Evolutionary conservation across 2,113 vertebrate genomes (phyloP), one percentile per base, ranked within the genome.

Genomic region (Micromys minutus): DNA sequence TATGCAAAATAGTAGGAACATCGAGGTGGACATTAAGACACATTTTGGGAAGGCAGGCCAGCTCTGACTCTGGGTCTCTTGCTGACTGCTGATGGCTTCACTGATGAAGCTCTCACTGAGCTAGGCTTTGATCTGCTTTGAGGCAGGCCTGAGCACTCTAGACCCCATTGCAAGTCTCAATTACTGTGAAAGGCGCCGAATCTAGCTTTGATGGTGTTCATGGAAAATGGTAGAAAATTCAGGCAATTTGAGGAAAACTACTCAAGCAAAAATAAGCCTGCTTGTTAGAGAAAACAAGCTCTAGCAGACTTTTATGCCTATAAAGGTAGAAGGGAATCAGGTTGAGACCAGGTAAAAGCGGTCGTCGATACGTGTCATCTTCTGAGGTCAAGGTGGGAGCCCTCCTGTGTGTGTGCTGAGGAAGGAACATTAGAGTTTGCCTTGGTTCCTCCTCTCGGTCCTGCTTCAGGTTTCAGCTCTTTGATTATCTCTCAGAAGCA

Each of bases 91-190:
- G 74, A 63, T 17, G 61, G 7, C 26, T 95, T n/a, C 57, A 1
- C 39, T 24, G 65, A 61, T 8, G 24, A 86, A 57, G 42, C n/a
- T 55, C 47, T 93, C 36, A 45, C 45, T 67, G 69, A 67, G 45
- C 59, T 85, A 87, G 22, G 85, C 89, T 96, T 96, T 96, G 91
- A 91, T 92, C 93, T 93, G 89, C 79, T 96, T 89, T 80, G 83
- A 94, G 91, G 63, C 39, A 57, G 79, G 71, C 83, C 74, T 84
- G 71, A 7, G 69, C 45, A 81, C 87, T 55, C 91, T n/a, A 15
- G 61, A 63, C 89, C 95, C 72, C 77, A 87, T 75, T 79, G 79
- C 59, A 87, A 59, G 93, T 63, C 87, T 95, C 93, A 91, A 92
- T 96, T 94, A 96, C 89, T 87, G 93, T 42, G 61, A 47, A 91